Conservation (phyloP, 2,888 invertebrate species). For the Andrena trimmerana region DNA sequence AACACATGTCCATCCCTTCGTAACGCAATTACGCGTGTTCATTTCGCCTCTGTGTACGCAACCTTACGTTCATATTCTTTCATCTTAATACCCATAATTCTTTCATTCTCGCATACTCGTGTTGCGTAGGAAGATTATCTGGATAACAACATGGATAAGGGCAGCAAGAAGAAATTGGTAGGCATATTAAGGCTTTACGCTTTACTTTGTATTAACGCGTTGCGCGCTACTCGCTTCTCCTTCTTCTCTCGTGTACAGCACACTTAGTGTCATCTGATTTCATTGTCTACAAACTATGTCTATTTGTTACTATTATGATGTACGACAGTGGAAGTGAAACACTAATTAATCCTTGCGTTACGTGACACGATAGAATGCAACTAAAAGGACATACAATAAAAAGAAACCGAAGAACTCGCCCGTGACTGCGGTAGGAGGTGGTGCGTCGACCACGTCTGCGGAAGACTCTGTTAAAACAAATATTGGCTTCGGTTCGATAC, state of each 20-base stretch:
- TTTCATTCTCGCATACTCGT: slow-evolving; percentile 70
- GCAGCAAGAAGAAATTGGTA: slow-evolving; percentile 79
- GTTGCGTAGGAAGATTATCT: slow-evolving; percentile 76
- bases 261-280: background rate
- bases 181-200: slow-evolving; percentile 67
- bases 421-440: slow-evolving; percentile 60
- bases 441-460: slow-evolving; percentile 61
- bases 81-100: slow-evolving; percentile 59
- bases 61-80: slow-evolving; percentile 31
- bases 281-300: background rate
- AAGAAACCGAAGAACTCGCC: slow-evolving; percentile 81
- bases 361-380: slow-evolving; percentile 71
- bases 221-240: slow-evolving; percentile 15
- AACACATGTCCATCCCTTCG: slow-evolving; percentile 2
- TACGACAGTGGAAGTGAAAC: background rate
- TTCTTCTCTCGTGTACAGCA: slow-evolving; percentile 5
- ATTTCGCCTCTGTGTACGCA: slow-evolving; percentile 5
- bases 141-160: slow-evolving; percentile 78
- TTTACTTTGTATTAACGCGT: slow-evolving; percentile 37
- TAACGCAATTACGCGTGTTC: slow-evolving; percentile 10
- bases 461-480: slow-evolving; percentile 75
- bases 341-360: background rate
- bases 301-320: slow-evolving; percentile 8
- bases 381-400: slow-evolving; percentile 85
- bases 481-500: slow-evolving; percentile 80